A percentile compares a stretch with the other conserved stretches of the same genome.
Evolutionary conservation across 2,797 vertebrate genomes (phyloP).

Genomic region (Helarctos malayanus): DNA sequence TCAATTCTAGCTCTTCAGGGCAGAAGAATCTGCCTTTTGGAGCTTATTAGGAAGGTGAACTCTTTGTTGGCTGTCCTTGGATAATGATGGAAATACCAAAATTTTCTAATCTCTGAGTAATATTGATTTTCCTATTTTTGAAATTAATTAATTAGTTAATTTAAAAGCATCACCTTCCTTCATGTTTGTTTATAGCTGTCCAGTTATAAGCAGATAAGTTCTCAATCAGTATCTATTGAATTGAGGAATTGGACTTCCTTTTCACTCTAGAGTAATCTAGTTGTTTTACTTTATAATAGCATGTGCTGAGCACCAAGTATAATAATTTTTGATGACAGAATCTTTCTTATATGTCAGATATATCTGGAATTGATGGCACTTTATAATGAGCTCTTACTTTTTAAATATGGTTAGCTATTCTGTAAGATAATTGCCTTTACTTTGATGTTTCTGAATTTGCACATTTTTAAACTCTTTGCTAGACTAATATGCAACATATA

Average conservation of each 20-base stretch:
- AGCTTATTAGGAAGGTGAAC: not conserved
- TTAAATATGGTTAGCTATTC: not conserved
- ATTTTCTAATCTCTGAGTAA: conserved; percentile 1
- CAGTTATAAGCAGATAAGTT: not conserved
- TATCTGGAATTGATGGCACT: conserved; percentile 7
- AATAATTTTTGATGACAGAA: conserved; percentile 49
- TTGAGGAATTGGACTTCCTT: conserved; percentile 30
- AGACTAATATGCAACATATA: not conserved
- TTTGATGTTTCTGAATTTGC: conserved; percentile 55
- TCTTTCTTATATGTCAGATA: not conserved
- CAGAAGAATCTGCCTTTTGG: conserved; percentile 3
- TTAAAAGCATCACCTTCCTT: not conserved
- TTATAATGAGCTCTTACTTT: not conserved
- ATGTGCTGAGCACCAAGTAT: conserved; percentile 10
- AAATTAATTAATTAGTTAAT: not conserved
- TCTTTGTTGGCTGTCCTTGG: not conserved
- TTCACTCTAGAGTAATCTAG: not conserved
- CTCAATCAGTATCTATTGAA: not conserved
- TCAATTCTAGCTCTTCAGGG: not conserved
- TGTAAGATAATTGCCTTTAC: conserved; percentile 23
- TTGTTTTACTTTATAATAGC: conserved; percentile 43
- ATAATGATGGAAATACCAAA: not conserved
- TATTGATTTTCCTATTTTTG: not conserved
- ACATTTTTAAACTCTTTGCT: conserved; percentile 42
- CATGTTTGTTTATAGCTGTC: not conserved